phyloP scores from a whole-genome alignment of 2,797 vertebrate species.

The Hoplostethus mediterraneus region DNA sequence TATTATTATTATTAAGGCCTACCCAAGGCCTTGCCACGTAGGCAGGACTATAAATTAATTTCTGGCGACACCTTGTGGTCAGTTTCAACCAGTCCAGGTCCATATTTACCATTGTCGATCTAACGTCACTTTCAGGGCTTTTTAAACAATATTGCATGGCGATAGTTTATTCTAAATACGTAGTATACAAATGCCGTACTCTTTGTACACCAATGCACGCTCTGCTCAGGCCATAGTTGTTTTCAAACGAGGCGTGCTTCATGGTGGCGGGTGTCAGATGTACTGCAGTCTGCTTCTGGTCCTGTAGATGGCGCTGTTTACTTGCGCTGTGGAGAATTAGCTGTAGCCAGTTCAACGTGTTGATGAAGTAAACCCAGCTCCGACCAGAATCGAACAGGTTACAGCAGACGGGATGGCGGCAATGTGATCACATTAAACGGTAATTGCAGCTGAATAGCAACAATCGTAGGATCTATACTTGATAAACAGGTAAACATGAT shows the following conservation, averaged over 20 bases:
- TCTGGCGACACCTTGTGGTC: slow-evolving; percentile 26
- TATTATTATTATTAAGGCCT: no score
- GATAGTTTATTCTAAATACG: no score
- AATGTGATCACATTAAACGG: background rate
- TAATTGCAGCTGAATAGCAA: background rate
- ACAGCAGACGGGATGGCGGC: background rate
- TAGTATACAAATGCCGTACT: no score
- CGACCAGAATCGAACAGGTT: slow-evolving; percentile 23
- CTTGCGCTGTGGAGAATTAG: background rate
- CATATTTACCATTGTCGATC: no score
- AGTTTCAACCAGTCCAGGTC: background rate
- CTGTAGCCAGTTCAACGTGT: background rate
- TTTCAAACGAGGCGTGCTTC: background rate
- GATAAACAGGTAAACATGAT: background rate
- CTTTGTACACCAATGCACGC: background rate
- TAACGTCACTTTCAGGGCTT: no score
- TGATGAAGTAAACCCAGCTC: background rate
- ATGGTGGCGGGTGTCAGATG: background rate
- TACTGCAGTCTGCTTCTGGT: rapidly evolving
- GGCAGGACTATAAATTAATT: background rate
- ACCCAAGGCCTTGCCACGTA: slow-evolving; percentile 18
- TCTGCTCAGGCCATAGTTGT: background rate
- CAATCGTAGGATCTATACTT: background rate
- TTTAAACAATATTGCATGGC: no score
- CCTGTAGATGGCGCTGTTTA: slow-evolving; percentile 72